Percentiles rank a stretch among this genome's conserved stretches.
Evolutionary conservation across 2,113 vertebrate genomes (phyloP).

Genomic region (Marmota monax): DNA sequence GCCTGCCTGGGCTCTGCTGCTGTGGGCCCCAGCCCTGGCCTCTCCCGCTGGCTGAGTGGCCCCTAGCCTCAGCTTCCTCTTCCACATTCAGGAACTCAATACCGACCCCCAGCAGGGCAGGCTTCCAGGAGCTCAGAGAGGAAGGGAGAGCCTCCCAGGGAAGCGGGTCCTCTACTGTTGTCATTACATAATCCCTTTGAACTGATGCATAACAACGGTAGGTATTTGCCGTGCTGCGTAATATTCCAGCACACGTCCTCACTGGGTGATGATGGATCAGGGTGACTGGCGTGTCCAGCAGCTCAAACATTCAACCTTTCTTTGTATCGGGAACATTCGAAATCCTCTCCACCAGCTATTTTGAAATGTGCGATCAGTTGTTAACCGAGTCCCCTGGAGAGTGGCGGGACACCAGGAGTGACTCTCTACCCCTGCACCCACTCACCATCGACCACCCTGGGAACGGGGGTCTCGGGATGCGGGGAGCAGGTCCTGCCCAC

Average conservation of each 20-base stretch:
- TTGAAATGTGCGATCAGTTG: not conserved
- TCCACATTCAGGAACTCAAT: not conserved
- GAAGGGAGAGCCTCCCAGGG: not conserved
- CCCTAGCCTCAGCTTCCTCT: not conserved
- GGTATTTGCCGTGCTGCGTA: too few relatives aligned
- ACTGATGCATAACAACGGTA: too few relatives aligned
- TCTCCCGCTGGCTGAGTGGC: not conserved
- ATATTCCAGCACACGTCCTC: fast-evolving
- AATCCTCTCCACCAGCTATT: not conserved
- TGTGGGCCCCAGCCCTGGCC: too few relatives aligned
- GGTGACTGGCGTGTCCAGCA: fast-evolving
- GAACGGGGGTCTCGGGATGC: not conserved
- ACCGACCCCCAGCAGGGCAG: not conserved
- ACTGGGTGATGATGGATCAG: not conserved
- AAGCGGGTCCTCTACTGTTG: not conserved
- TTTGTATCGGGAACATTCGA: not conserved
- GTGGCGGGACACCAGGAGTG: not conserved
- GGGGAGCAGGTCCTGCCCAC: not conserved
- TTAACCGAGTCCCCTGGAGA: too few relatives aligned
- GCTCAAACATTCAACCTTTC: not conserved
- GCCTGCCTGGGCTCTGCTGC: too few relatives aligned
- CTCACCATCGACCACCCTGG: not conserved
- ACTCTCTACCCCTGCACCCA: too few relatives aligned
- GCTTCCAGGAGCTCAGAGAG: not conserved
- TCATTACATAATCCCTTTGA: not conserved